Base-by-base conservation (phyloP, 2,797 vertebrate genomes). In the Ispidina picta region DNA sequence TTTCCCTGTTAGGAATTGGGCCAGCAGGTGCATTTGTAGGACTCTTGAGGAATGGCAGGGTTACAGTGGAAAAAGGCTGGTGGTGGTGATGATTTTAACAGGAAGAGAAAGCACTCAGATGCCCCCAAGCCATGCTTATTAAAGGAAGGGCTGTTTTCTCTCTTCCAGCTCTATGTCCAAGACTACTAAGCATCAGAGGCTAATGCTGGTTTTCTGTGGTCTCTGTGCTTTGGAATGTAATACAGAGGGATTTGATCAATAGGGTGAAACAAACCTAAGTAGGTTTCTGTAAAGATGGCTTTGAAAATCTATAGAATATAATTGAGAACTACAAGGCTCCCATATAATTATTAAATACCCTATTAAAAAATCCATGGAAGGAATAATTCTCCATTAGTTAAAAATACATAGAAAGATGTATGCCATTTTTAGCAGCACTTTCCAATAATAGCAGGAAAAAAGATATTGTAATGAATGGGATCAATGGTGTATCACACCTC, bases 281-380 rank as follows among this genome's bases (percentile, higher is more conserved):
- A 77, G 62, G 14, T 64, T 90, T 84, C 80, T 85, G 58, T 80
- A 71, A 71, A 85, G 63, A 59, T 58, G 15, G 35, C 69, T 92
- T 88, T 83, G 58, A 80, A 92, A 93, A 94, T 90, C 81, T 85
- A 59, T 90, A 68, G 54, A 84, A 58, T 58, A n/a, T 65, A 94
- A 89, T 12, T 46, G 65, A 84, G 68, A 80, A 37, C 35, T 35
- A 82, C 37, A 90, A 58, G 58, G 15, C 22, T 89, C 31, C 9
- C 15, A 37, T 74, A 18, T 60, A 83, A 68, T 86, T 92, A 73
- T 90, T 90, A 89, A 95, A 72, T 49, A 88, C 15, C 26, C 62
- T 64, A 13, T 72, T 39, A 79, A 86, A 90, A 70, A 69, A 75
- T 69, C 70, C 58, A 14, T 56, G 37, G 49, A 39, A 86, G 44